phyloP scores from a whole-genome alignment of 1,140 invertebrate genomes.

The Drosophila nikananu region DNA sequence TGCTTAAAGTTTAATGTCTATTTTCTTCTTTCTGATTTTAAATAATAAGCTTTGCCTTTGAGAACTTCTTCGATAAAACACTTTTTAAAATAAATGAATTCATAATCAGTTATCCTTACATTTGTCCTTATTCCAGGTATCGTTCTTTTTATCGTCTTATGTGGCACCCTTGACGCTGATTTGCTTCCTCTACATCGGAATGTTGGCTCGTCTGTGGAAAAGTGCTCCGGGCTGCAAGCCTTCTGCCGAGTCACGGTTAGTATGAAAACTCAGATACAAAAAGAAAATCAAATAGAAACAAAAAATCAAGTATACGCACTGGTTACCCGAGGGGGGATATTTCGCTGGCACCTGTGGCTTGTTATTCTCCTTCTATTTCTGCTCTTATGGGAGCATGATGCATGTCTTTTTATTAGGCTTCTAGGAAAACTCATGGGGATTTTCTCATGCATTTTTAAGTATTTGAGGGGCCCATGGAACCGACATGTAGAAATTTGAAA shows the following conservation, averaged over 20 bases:
- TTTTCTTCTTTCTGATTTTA: background rate
- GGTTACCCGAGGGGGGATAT: background rate
- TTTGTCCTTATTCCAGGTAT: constrained; percentile 87
- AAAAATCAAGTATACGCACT: constrained; percentile 26
- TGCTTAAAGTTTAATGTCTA: too few species aligned
- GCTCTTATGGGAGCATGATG: too few species aligned
- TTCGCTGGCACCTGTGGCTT: constrained; percentile 38
- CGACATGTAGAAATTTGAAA: too few species aligned
- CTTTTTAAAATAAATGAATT: background rate
- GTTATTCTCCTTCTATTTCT: too few species aligned
- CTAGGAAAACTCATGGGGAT: too few species aligned
- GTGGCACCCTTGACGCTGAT: constrained; percentile 94
- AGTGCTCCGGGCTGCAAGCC: constrained; percentile 90
- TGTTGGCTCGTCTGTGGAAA: constrained; percentile 95
- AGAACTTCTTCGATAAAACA: background rate
- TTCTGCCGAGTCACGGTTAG: constrained; percentile 86
- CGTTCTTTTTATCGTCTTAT: constrained; percentile 94
- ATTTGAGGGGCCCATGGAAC: too few species aligned
- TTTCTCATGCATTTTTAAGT: too few species aligned
- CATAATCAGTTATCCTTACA: too few species aligned
- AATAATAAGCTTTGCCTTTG: too few species aligned
- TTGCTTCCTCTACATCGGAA: constrained; percentile 95
- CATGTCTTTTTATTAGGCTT: too few species aligned
- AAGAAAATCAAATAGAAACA: constrained; percentile 48
- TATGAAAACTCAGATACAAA: background rate